These are phyloP conservation scores for Falco berigora DNA, from an alignment of 2,797 vertebrate genomes.

Conservation along the genomic window DNA sequence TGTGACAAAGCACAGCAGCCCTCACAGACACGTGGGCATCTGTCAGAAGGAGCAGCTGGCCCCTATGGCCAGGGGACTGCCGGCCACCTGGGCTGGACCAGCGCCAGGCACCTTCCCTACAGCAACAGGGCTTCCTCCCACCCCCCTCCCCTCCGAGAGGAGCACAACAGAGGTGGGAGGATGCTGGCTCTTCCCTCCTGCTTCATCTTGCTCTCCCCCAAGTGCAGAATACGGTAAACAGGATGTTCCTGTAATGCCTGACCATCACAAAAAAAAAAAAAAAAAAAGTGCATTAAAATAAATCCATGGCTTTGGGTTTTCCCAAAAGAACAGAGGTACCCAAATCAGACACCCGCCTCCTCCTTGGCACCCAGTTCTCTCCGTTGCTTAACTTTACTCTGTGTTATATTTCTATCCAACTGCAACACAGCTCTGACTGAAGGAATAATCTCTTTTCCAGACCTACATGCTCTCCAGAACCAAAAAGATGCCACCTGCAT, in stretches of 20 bases:
- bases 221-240: neutral
- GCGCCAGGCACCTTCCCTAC: neutral
- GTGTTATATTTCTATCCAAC: neutral
- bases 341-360: neutral
- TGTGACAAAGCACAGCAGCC: neutral
- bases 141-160: neutral
- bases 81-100: neutral
- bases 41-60: neutral
- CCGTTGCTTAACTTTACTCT: neutral
- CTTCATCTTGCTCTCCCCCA: neutral
- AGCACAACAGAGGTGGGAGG: neutral
- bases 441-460: neutral
- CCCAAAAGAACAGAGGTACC: neutral
- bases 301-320: neutral
- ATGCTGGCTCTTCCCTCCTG: neutral
- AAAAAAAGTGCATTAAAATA: no score
- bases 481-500: neutral
- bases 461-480: neutral
- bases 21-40: neutral
- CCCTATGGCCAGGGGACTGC: rapidly evolving
- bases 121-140: neutral
- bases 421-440: neutral
- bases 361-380: neutral
- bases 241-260: neutral
- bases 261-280: neutral